Evolutionary conservation across 2,113 vertebrate genomes (phyloP).

Genomic region (Petrocephalus microphthalmus): DNA sequence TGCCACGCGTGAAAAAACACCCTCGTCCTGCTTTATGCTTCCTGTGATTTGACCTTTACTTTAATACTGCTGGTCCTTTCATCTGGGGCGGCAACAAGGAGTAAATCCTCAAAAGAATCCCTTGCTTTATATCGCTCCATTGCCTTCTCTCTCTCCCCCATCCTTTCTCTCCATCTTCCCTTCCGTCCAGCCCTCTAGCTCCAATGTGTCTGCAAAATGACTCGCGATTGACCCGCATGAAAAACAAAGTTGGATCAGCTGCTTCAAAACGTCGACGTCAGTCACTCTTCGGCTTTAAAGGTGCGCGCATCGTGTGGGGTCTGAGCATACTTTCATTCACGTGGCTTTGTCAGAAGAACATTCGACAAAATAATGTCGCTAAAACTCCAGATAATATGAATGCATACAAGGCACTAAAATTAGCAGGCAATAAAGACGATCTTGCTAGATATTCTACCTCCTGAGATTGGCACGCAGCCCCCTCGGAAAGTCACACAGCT

Average conservation of each 20-base stretch:
- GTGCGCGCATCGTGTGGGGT: neutral
- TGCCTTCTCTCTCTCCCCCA: slow-evolving; percentile 29
- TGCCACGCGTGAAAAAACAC: slow-evolving; percentile 51
- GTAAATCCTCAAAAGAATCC: slow-evolving; percentile 46
- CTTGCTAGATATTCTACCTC: neutral
- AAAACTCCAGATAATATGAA: neutral
- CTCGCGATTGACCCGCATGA: neutral
- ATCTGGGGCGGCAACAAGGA: slow-evolving; percentile 43
- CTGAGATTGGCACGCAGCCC: neutral
- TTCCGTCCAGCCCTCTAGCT: slow-evolving; percentile 37
- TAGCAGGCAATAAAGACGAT: neutral
- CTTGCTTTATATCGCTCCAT: slow-evolving; percentile 39
- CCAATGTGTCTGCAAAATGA: neutral
- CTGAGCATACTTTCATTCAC: neutral
- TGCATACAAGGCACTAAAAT: neutral
- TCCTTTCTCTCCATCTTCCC: slow-evolving; percentile 45
- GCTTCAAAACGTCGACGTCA: neutral
- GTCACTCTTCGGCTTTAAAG: neutral
- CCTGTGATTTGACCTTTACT: slow-evolving; percentile 45
- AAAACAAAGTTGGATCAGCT: neutral
- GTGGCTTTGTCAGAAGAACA: neutral
- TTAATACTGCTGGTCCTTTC: slow-evolving; percentile 36
- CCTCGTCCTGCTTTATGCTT: slow-evolving; percentile 42
- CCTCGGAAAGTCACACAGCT: neutral
- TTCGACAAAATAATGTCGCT: neutral